Conservation (phyloP, 2,888 invertebrate species). For the Odontomyia ornata region DNA sequence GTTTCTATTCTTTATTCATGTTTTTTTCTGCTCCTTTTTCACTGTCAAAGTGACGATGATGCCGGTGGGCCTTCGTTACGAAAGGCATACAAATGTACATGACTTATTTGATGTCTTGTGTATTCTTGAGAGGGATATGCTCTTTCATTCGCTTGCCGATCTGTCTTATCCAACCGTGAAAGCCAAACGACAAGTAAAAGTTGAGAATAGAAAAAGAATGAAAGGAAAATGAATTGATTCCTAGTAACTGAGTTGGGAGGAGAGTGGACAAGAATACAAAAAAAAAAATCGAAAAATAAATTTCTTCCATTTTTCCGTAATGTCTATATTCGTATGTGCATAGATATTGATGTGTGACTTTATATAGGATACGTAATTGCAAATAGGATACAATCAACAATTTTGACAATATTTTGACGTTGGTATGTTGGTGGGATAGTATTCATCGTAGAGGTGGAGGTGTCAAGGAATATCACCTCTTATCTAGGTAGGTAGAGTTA, state of each 20-base stretch:
- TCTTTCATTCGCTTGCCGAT: background rate
- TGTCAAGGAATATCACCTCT: too few species aligned
- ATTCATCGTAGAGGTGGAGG: background rate
- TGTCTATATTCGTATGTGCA: constrained; percentile 29
- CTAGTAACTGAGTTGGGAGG: too few species aligned
- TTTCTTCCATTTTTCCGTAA: constrained; percentile 29
- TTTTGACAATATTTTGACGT: background rate
- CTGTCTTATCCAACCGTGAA: constrained; percentile 5
- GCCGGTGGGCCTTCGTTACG: constrained; percentile 27
- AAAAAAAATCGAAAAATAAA: constrained; percentile 28
- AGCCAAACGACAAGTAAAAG: background rate
- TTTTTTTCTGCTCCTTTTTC: background rate
- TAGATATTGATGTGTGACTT: background rate
- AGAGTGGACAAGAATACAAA: too few species aligned
- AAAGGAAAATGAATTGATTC: background rate
- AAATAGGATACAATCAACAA: constrained; percentile 29
- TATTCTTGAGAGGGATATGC: background rate
- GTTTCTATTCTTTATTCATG: background rate
- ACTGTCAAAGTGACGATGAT: constrained; percentile 1
- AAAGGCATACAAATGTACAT: background rate
- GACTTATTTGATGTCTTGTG: background rate
- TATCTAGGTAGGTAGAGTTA: too few species aligned
- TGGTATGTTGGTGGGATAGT: background rate
- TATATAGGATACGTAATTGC: background rate
- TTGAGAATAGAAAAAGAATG: constrained; percentile 9